Percentiles rank a stretch among this genome's conserved stretches.
These are phyloP conservation scores for Cordilura impudica DNA, from an alignment of 2,888 invertebrate genomes.

Conservation along the genomic window DNA sequence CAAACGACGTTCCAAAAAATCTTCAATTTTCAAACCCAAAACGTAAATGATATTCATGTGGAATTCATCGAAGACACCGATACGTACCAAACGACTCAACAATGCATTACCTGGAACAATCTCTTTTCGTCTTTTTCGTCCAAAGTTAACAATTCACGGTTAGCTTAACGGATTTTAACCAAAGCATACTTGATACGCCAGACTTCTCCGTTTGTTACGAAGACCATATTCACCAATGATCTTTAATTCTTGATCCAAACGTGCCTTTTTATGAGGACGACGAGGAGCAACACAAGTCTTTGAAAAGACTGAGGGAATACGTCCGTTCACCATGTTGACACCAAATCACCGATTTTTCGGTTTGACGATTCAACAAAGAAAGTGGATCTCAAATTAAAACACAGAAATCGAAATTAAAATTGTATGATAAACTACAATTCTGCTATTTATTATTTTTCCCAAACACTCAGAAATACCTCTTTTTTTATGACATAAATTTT, in stretches of 20 bases:
- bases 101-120: constrained; percentile 99
- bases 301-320: constrained; percentile 94
- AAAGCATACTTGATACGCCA: constrained; percentile 99
- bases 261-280: constrained; percentile 99
- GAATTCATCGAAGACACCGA: constrained; percentile 97
- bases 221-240: constrained; percentile 99
- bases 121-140: constrained; percentile 99
- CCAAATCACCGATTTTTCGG: constrained; percentile 69
- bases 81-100: constrained; percentile 96
- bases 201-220: constrained; percentile 99
- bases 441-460: too few species aligned
- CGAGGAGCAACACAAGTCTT: constrained; percentile 99
- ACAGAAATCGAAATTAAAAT: too few species aligned
- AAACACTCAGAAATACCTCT: too few species aligned
- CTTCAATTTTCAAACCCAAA: constrained; percentile 98
- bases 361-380: constrained; percentile 69
- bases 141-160: constrained; percentile 97
- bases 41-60: constrained; percentile 99
- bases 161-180: constrained; percentile 99
- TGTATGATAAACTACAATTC: too few species aligned
- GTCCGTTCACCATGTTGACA: constrained; percentile 91
- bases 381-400: too few species aligned
- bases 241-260: constrained; percentile 99
- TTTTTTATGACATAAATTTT: too few species aligned
- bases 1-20: constrained; percentile 99